Conservation (phyloP, 2,888 invertebrate genomes). For the Andrena minutula region DNA sequence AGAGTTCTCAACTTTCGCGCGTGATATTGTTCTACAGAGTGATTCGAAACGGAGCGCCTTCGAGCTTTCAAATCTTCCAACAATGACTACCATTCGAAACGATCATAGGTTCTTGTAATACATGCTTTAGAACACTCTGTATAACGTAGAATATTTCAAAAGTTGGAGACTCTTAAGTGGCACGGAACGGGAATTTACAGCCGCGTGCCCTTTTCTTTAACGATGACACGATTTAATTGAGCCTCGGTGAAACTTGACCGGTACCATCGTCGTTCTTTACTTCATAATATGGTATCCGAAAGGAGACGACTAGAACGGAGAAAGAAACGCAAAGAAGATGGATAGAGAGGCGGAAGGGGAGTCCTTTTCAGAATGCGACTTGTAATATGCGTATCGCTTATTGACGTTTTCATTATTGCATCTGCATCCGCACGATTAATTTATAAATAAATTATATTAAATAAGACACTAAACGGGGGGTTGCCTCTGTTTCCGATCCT, state of each 20-base stretch:
- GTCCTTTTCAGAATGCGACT: conserved; percentile 82
- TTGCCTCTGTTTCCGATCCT: conserved; percentile 3
- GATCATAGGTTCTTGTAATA: not conserved
- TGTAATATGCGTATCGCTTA: conserved; percentile 84
- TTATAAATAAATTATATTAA: conserved; percentile 84
- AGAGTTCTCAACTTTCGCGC: not conserved
- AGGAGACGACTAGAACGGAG: conserved; percentile 41
- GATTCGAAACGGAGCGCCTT: not conserved
- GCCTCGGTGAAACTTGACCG: conserved; percentile 25
- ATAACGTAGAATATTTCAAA: not conserved
- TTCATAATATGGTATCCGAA: conserved; percentile 37
- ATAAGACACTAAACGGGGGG: conserved; percentile 56
- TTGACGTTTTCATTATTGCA: conserved; percentile 85
- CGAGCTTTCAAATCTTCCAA: not conserved
- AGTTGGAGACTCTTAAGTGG: conserved; percentile 15
- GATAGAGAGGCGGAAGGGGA: conserved; percentile 66
- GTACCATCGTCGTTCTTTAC: conserved; percentile 44
- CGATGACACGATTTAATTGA: conserved; percentile 12
- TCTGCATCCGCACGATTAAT: conserved; percentile 85
- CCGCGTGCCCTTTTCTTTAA: not conserved
- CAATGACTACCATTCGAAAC: not conserved
- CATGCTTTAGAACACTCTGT: not conserved
- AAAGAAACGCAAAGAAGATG: conserved; percentile 61
- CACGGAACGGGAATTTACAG: not conserved
- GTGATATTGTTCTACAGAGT: not conserved